Conservation (phyloP, 1,140 invertebrate species). For the Bathynomus jamesi region DNA sequence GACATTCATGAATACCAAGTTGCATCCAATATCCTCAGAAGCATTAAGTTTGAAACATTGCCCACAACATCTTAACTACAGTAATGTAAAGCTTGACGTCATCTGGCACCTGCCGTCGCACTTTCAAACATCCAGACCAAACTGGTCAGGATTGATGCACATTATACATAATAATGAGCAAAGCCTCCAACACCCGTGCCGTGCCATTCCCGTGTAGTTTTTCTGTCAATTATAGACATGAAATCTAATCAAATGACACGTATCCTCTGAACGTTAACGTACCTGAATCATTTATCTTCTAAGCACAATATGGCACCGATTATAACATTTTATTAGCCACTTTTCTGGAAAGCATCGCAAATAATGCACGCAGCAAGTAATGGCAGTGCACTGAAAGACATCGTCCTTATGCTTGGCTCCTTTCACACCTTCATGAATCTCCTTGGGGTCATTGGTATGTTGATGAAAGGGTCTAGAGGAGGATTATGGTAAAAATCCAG, state of each 20-base stretch:
- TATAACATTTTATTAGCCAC: constrained; percentile 39
- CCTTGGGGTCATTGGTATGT: constrained; percentile 14
- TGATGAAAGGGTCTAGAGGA: constrained; percentile 17
- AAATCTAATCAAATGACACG: no score
- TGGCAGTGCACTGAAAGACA: constrained; percentile 1
- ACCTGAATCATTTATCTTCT: constrained; percentile 28
- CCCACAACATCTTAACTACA: constrained; percentile 25
- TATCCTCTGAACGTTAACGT: constrained; percentile 39
- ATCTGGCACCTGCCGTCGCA: no score
- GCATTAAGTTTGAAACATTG: no score
- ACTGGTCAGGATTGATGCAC: no score
- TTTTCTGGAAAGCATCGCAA: constrained; percentile 38
- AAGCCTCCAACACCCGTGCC: no score
- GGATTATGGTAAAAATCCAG: no score
- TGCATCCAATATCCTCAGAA: background rate
- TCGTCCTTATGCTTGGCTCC: constrained; percentile 18
- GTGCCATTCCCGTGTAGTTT: no score
- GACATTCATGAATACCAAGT: constrained; percentile 7
- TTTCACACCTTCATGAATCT: constrained; percentile 28
- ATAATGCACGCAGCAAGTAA: background rate
- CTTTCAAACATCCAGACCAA: no score
- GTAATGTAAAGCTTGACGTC: no score
- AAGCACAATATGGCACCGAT: constrained; percentile 31
- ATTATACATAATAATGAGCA: no score
- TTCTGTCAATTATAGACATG: no score